Evolutionary conservation across 2,113 vertebrate genomes (phyloP), one percentile per base, ranked within the genome.

Genomic region (Grammomys dolichurus): DNA sequence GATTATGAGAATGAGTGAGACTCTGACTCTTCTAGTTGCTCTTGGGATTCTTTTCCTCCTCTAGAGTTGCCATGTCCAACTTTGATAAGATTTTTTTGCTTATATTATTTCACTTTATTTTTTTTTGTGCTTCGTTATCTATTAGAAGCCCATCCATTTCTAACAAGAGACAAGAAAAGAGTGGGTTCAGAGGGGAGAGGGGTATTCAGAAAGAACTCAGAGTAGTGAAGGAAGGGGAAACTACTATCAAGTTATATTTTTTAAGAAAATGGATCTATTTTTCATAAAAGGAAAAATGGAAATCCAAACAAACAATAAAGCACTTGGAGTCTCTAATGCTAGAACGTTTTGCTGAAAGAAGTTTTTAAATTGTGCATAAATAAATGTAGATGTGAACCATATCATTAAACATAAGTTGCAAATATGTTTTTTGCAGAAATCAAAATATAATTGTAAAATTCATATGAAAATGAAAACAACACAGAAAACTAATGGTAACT

Each of bases 351-450:
- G 16, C 12, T 6, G 4, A 75, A 78, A 75, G 24, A 54, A 14
- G 24, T 78, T 78, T 80, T 43, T 19, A 65, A 67, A 16, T 3
- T 20, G 26, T 46, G 60, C 9, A 33, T 67, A 46, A 31, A 43
- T 73, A 46, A 31, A 43, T 73, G 4, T 1, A 73, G 3, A 40
- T 22, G 4, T 46, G 26, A 46, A 20, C 40, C 2, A 60, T 67
- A 40, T 94, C 48, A 65, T 87, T n/a, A 93, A 95, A 69, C 14
- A 65, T 46, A 92, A 92, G 43, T 28, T 20, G 8, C 14, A 67
- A 67, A 7, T 13, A n/a, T n/a, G 65, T 81, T 92, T 70, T 58
- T 10, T 91, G 22, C 22, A 92, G 81, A 85, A 82, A 54, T 54
- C 76, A 72, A 89, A 93, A 51, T 22, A 28, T 60, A 31, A 33